phyloP scores from a whole-genome alignment of 2,113 vertebrate species.

The Lepidothrix coronata region DNA sequence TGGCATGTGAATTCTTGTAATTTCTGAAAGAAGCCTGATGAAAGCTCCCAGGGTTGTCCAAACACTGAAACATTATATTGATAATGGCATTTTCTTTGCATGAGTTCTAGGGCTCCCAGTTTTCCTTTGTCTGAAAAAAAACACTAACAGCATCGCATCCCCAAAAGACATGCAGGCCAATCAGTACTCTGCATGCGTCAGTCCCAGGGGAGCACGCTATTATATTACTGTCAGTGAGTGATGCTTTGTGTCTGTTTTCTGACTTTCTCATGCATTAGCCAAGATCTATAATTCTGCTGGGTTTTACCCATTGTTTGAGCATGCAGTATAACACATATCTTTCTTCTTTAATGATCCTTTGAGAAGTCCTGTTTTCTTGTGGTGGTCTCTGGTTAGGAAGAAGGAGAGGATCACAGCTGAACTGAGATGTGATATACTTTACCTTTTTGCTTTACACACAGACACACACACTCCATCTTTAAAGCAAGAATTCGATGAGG shows the following conservation, averaged over 20 bases:
- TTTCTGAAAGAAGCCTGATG: constrained; percentile 55
- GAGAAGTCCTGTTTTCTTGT: neutral
- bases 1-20: constrained; percentile 60
- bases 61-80: constrained; percentile 33
- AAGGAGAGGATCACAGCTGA: neutral
- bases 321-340: neutral
- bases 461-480: fast-evolving
- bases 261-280: constrained; percentile 1
- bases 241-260: constrained; percentile 29
- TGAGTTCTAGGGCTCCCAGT: constrained; percentile 40
- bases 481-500: neutral
- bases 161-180: constrained; percentile 1
- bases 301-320: neutral
- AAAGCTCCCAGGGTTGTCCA: constrained; percentile 54
- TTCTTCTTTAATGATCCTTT: neutral
- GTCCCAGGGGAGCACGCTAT: neutral
- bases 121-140: constrained; percentile 45
- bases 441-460: neutral
- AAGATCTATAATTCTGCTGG: neutral
- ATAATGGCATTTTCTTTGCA: constrained; percentile 61
- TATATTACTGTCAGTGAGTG: constrained; percentile 27
- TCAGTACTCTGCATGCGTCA: neutral
- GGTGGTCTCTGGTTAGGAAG: neutral
- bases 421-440: neutral
- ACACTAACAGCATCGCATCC: neutral